phyloP scores from a whole-genome alignment of 2,888 invertebrate genomes.

The Diarsia rubi region DNA sequence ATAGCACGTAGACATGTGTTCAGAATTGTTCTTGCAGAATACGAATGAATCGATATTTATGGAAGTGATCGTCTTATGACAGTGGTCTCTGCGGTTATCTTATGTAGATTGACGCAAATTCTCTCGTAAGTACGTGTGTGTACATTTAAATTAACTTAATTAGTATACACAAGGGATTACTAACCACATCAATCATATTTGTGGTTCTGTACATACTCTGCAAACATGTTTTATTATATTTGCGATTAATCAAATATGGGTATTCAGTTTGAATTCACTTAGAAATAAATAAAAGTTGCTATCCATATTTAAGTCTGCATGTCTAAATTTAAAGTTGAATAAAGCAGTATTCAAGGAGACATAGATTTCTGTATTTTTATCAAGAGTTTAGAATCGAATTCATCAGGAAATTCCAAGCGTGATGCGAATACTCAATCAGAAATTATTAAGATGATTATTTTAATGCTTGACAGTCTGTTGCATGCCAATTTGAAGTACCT shows the following conservation, averaged over 20 bases:
- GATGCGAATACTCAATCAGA: constrained; percentile 74
- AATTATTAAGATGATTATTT: constrained; percentile 65
- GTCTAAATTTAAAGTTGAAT: constrained; percentile 35
- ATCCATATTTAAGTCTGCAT: constrained; percentile 3
- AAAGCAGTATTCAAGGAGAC: constrained; percentile 71
- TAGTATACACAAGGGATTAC: constrained; percentile 47
- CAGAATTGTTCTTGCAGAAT: constrained; percentile 60
- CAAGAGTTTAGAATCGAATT: constrained; percentile 72
- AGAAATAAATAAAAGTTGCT: constrained; percentile 7
- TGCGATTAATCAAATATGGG: background rate
- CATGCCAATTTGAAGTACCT: constrained; percentile 56
- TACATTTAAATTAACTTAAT: constrained; percentile 62
- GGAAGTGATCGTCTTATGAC: constrained; percentile 69
- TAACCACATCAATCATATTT: constrained; percentile 44
- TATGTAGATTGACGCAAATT: constrained; percentile 70
- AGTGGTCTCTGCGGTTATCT: constrained; percentile 64
- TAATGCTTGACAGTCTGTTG: constrained; percentile 51
- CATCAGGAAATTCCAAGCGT: constrained; percentile 77
- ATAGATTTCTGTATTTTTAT: constrained; percentile 71
- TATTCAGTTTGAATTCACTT: background rate
- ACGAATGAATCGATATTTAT: constrained; percentile 70
- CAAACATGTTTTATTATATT: constrained; percentile 37
- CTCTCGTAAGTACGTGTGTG: constrained; percentile 66
- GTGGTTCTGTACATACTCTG: constrained; percentile 31
- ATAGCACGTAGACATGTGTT: constrained; percentile 46